Evolutionary conservation across 1,140 invertebrate genomes (phyloP), one percentile per base, ranked within the genome.

Genomic region (Halictus rubicundus): DNA sequence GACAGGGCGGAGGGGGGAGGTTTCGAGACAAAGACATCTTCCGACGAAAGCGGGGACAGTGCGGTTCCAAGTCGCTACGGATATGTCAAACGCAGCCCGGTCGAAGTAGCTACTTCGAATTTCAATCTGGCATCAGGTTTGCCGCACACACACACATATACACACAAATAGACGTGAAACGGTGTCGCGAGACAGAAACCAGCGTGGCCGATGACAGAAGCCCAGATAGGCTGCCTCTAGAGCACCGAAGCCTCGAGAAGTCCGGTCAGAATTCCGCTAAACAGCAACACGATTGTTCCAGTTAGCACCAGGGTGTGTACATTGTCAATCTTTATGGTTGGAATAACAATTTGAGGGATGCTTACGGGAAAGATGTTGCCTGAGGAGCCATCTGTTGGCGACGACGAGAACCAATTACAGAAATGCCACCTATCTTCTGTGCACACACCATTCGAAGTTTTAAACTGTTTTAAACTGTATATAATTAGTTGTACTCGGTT

Each of bases 101-200:
- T 79, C 85, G 66, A 57, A 65, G 87, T 82, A 80, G 65, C 66
- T 80, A 83, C 85, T 88, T 82, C 64, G 78, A 87, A 89, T 87
- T 87, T 89, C 78, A 69, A 65, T 80, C 68, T 74, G 23, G 32
- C 49, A 19, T 61, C 25, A 23, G 25, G 32, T 71, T 71, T 54
- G 19, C 59, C 39, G 0, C n/a, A 25, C 42, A n/a, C 42, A 46
- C 10, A 46, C 42, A 12, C 10, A 12, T 8, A 46, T 8, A 12
- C 10, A 14, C n/a, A n/a, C n/a, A n/a, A n/a, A n/a, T n/a, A n/a
- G n/a, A n/a, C n/a, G n/a, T 69, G 54, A 60, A 69, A 76, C 52
- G 39, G 59, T 39, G 52, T 23, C 52, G 21, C 52, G 42, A 64
- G 37, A 14, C 54, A 14, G 27, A 7, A 10, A 37, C 21, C 4